Evolutionary conservation across 1,140 invertebrate species (phyloP).

Genomic region (Cheumatopsyche charites): DNA sequence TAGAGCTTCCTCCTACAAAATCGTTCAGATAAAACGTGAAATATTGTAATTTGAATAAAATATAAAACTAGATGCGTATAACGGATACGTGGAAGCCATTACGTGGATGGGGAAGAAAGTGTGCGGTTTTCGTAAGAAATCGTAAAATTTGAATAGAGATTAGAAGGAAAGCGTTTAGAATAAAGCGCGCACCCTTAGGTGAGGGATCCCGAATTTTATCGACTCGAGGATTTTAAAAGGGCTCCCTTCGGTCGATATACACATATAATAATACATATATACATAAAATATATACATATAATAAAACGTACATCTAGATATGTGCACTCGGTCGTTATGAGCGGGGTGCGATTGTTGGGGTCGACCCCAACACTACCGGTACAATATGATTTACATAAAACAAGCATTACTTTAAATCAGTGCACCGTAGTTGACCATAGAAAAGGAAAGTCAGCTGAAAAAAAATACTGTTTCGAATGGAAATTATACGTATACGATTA

Average conservation of each 20-base stretch:
- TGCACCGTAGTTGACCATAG: slow-evolving; percentile 28
- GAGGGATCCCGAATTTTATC: slow-evolving; percentile 15
- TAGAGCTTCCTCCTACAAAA: too few relatives aligned
- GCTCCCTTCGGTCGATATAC: neutral
- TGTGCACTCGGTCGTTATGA: slow-evolving; percentile 9
- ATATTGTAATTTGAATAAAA: too few relatives aligned
- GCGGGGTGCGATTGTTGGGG: slow-evolving; percentile 31
- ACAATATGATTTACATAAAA: slow-evolving; percentile 47
- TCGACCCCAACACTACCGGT: slow-evolving; percentile 33
- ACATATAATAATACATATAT: neutral
- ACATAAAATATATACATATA: neutral
- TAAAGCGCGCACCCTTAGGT: neutral
- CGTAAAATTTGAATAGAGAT: slow-evolving; percentile 22
- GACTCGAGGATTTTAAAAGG: slow-evolving; percentile 14
- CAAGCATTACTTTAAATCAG: slow-evolving; percentile 44
- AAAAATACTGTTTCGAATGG: slow-evolving; percentile 8
- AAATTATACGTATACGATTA: slow-evolving; percentile 3
- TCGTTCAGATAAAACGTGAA: too few relatives aligned
- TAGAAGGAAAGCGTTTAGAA: slow-evolving; percentile 21
- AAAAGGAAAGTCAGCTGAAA: slow-evolving; percentile 32
- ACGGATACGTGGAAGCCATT: too few relatives aligned
- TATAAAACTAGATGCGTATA: too few relatives aligned
- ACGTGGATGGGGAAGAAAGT: too few relatives aligned
- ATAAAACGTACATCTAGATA: neutral
- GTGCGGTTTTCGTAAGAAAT: neutral